Percentiles rank a stretch among this genome's conserved stretches.
phyloP scores from a whole-genome alignment of 1,140 invertebrate genomes.

The Mesaphorura yosii region DNA sequence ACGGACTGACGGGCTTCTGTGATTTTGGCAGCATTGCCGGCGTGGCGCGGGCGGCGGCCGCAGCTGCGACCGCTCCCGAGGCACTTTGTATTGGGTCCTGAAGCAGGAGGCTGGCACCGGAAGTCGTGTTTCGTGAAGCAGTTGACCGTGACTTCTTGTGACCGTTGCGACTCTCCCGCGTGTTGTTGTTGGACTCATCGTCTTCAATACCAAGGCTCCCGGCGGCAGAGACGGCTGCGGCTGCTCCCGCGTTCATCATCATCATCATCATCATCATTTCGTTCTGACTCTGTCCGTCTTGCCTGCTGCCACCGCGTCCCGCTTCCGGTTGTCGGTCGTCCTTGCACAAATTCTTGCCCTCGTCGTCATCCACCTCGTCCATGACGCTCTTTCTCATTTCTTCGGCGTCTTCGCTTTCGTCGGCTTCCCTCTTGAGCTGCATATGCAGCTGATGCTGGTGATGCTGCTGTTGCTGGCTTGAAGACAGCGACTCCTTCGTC shows the following conservation, averaged over 20 bases:
- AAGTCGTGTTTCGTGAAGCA: no score
- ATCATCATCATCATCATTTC: no score
- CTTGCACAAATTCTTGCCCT: background rate
- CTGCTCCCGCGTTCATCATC: no score
- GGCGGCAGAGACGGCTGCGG: background rate
- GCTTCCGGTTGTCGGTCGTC: slow-evolving; percentile 3
- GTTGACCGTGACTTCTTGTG: no score
- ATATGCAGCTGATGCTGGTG: background rate
- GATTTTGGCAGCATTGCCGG: background rate
- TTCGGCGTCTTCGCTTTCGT: background rate
- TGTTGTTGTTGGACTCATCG: background rate
- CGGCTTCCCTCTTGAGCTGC: slow-evolving; percentile 7
- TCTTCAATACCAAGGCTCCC: background rate
- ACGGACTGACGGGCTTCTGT: slow-evolving; percentile 35
- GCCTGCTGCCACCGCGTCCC: background rate
- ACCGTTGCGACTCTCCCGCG: background rate
- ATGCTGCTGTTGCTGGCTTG: no score
- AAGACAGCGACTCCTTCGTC: no score
- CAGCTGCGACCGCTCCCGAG: background rate
- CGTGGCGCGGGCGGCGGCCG: background rate
- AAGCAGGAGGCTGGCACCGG: no score
- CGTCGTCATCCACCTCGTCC: background rate
- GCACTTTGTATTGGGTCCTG: background rate
- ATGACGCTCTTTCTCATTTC: slow-evolving; percentile 2
- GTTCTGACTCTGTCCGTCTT: no score